A percentile compares a stretch with the other conserved stretches of the same genome.
Conservation (phyloP, 1,140 invertebrate genomes). For the Triops longicaudatus region DNA sequence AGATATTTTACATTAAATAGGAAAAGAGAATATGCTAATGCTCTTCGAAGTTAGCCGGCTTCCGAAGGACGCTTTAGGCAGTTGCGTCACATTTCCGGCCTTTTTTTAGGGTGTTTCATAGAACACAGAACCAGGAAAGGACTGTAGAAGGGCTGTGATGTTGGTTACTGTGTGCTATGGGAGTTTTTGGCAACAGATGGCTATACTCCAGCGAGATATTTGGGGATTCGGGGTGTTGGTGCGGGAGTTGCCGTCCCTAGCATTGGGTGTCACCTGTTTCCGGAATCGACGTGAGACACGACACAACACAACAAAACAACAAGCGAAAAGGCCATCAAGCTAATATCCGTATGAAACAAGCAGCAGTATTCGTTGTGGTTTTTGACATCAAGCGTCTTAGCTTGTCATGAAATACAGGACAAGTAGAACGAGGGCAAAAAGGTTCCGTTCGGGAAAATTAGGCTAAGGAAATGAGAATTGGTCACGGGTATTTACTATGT, state of each 20-base stretch:
- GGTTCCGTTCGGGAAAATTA: not conserved
- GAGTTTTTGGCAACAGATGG: not conserved
- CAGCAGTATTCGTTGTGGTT: not conserved
- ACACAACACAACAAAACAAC: constrained; percentile 15
- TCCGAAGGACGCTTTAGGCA: not conserved
- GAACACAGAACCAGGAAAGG: not conserved
- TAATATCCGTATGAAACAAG: not conserved
- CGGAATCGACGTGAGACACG: not conserved
- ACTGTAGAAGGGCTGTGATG: not conserved
- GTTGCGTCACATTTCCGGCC: not conserved
- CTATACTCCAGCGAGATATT: not conserved
- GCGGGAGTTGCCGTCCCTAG: not conserved
- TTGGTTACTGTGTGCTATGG: not conserved
- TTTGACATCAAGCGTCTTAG: not conserved
- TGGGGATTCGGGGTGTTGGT: not conserved
- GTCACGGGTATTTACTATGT: not conserved
- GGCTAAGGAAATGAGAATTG: not conserved
- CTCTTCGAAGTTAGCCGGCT: not conserved
- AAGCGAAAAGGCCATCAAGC: not conserved
- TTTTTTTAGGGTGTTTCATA: not conserved
- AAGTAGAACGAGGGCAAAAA: not conserved
- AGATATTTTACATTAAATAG: too few relatives aligned
- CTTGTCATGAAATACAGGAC: not conserved
- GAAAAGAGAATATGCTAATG: not conserved
- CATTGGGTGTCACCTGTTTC: not conserved